Conservation (phyloP, 35 echinoderm and acorn worm genomes). For the Lytechinus variegatus region DNA sequence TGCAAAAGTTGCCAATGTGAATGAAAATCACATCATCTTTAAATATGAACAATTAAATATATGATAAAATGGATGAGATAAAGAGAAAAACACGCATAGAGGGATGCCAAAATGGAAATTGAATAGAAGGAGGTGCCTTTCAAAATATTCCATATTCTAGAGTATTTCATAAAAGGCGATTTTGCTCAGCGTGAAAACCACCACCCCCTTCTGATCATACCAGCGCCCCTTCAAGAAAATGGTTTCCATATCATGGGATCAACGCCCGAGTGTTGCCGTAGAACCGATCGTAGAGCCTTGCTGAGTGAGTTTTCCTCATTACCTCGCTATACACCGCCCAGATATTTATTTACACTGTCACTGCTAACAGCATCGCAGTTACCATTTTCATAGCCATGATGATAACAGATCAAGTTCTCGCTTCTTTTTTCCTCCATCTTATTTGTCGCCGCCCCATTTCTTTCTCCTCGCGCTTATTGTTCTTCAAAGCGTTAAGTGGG, state of each 20-base stretch:
- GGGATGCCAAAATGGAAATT: too few relatives aligned
- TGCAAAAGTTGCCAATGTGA: too few relatives aligned
- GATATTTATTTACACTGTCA: slow-evolving; percentile 44
- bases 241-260: neutral
- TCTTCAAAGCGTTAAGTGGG: neutral
- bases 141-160: too few relatives aligned
- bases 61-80: too few relatives aligned
- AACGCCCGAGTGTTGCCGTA: slow-evolving; percentile 1
- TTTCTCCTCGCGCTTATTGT: slow-evolving; percentile 16
- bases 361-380: slow-evolving; percentile 40
- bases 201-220: too few relatives aligned
- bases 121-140: too few relatives aligned
- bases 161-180: too few relatives aligned
- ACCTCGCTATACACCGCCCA: slow-evolving; percentile 24
- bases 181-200: too few relatives aligned
- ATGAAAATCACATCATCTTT: too few relatives aligned
- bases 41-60: too few relatives aligned
- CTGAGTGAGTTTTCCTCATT: slow-evolving; percentile 8
- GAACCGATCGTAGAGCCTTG: slow-evolving; percentile 9
- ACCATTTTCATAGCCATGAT: slow-evolving; percentile 44
- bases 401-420: slow-evolving; percentile 31
- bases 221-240: too few relatives aligned
- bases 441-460: neutral
- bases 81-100: too few relatives aligned
- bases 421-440: neutral